These are phyloP conservation scores for Virgularia gustaviana DNA, from an alignment of 92 coral and sea anemone genomes.

Conservation along the genomic window DNA sequence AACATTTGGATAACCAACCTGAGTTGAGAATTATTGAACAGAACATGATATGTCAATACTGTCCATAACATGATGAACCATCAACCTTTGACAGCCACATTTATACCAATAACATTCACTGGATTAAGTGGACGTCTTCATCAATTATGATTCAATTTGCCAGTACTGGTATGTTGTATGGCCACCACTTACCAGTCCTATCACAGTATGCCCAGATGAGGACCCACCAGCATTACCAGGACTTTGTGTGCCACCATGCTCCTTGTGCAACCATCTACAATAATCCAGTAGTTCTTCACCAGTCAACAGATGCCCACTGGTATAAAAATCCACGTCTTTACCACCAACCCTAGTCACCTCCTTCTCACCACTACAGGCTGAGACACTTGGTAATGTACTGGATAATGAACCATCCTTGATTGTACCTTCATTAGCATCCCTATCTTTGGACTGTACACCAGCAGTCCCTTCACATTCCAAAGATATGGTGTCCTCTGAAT, in stretches of 20 bases:
- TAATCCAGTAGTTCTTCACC: constrained; percentile 70
- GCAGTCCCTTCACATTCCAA: background rate
- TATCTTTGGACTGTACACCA: background rate
- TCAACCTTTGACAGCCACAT: constrained; percentile 9
- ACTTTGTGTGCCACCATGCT: no score
- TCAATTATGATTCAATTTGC: background rate
- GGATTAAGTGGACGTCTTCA: background rate
- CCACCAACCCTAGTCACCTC: background rate
- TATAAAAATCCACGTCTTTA: constrained; percentile 27
- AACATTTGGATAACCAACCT: constrained; percentile 99
- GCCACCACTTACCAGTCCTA: constrained; percentile 62
- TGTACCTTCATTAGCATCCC: background rate
- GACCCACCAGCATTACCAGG: background rate
- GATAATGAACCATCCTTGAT: background rate
- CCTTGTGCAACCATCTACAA: constrained; percentile 57
- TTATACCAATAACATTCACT: background rate
- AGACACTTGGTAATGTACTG: background rate
- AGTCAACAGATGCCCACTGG: constrained; percentile 49
- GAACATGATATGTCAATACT: no score
- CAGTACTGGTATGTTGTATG: background rate
- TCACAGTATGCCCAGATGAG: constrained; percentile 54
- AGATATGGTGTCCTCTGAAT: no score
- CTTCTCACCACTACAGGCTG: background rate
- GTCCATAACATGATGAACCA: no score
- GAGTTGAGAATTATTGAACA: no score